These are phyloP conservation scores for Catalaphyllia jardinei DNA, from an alignment of 64 coral and sea anemone genomes.

Conservation along the genomic window DNA sequence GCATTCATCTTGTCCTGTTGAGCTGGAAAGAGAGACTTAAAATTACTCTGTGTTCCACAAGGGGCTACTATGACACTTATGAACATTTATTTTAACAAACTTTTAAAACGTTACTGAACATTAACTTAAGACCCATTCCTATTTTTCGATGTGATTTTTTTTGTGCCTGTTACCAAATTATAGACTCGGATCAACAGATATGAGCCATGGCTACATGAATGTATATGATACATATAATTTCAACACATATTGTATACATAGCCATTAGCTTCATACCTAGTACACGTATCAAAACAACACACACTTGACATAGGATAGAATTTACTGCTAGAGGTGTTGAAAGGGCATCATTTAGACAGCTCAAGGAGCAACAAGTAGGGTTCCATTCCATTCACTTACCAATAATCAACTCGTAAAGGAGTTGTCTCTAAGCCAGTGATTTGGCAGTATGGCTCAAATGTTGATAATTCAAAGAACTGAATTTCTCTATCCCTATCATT, in stretches of 20 bases:
- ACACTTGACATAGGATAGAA: too few species aligned
- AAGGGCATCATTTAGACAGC: too few species aligned
- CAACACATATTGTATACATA: too few species aligned
- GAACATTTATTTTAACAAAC: background rate
- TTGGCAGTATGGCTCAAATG: constrained; percentile 99
- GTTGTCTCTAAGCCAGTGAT: constrained; percentile 98
- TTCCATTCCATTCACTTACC: constrained; percentile 42
- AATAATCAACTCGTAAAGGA: constrained; percentile 90
- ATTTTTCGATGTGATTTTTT: too few species aligned
- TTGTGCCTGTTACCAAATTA: too few species aligned
- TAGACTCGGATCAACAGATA: too few species aligned
- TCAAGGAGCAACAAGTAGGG: background rate
- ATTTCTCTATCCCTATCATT: constrained; percentile 92
- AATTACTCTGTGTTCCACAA: background rate
- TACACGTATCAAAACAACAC: too few species aligned
- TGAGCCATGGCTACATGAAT: too few species aligned
- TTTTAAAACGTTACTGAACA: too few species aligned
- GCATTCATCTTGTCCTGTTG: constrained; percentile 92
- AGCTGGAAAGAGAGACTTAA: constrained; percentile 44
- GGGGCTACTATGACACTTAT: background rate
- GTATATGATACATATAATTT: too few species aligned
- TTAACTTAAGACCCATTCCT: background rate
- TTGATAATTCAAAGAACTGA: constrained; percentile 97
- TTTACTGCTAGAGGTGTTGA: too few species aligned
- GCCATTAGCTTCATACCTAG: too few species aligned